A percentile compares a stretch with the other conserved stretches of the same genome.
These are phyloP conservation scores for Sula dactylatra DNA, from an alignment of 2,113 vertebrate genomes.

Conservation along the genomic window DNA sequence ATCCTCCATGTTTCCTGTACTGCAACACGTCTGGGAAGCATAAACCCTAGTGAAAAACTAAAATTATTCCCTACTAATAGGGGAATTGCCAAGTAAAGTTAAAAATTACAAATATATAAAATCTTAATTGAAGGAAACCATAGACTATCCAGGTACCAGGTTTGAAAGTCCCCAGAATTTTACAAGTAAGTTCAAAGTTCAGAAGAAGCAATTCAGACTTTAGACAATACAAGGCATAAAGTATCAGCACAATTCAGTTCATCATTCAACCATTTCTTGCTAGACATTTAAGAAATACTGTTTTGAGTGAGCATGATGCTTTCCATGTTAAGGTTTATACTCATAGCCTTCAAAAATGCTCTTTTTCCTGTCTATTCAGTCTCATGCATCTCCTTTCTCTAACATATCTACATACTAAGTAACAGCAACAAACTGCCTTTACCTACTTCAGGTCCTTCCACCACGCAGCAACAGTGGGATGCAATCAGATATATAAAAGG, in stretches of 20 bases:
- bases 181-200: not conserved
- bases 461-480: not conserved
- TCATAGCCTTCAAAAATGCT: not conserved
- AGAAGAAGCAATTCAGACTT: not conserved
- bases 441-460: not conserved
- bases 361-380: not conserved
- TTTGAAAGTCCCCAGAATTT: not conserved
- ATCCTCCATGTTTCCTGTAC: conserved; percentile 7
- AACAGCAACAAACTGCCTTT: not conserved
- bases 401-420: not conserved
- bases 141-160: not conserved
- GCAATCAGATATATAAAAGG: not conserved
- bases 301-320: not conserved
- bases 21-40: conserved; percentile 7
- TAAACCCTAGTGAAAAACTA: not conserved
- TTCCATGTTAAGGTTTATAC: not conserved
- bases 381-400: not conserved
- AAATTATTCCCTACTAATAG: not conserved
- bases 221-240: not conserved
- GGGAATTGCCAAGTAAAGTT: not conserved
- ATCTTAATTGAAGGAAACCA: not conserved
- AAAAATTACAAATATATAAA: not conserved
- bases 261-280: not conserved
- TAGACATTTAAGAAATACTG: not conserved
- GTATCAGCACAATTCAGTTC: not conserved